These are phyloP conservation scores for Automeris io DNA, from an alignment of 2,888 invertebrate genomes.

Conservation along the genomic window DNA sequence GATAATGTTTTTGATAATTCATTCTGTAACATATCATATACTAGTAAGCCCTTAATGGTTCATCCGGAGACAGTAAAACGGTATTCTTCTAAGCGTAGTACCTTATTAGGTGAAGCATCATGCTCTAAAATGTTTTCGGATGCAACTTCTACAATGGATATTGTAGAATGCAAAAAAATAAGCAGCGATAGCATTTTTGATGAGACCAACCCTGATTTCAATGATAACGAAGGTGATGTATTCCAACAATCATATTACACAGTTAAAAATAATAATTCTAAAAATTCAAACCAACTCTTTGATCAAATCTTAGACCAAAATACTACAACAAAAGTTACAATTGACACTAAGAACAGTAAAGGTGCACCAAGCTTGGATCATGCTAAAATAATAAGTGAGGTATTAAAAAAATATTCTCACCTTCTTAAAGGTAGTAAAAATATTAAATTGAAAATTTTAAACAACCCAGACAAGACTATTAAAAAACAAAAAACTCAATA, in stretches of 20 bases:
- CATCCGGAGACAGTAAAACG: constrained; percentile 68
- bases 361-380: constrained; percentile 78
- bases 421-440: constrained; percentile 91
- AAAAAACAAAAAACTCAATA: constrained; percentile 25
- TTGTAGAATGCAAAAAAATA: constrained; percentile 60
- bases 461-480: constrained; percentile 59
- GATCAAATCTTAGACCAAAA: constrained; percentile 57
- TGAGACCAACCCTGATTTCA: constrained; percentile 30
- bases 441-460: constrained; percentile 89
- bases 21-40: constrained; percentile 83
- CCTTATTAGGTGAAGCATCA: constrained; percentile 45
- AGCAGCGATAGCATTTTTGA: constrained; percentile 44
- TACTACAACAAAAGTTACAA: constrained; percentile 65
- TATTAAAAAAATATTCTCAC: constrained; percentile 92
- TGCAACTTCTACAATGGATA: constrained; percentile 60
- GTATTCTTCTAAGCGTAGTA: constrained; percentile 40
- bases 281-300: constrained; percentile 55
- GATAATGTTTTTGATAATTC: constrained; percentile 79
- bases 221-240: constrained; percentile 40
- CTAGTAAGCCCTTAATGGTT: constrained; percentile 81
- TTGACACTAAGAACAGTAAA: constrained; percentile 79
- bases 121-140: constrained; percentile 73
- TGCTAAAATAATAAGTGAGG: constrained; percentile 92
- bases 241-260: constrained; percentile 27
- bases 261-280: constrained; percentile 26